Evolutionary conservation across 2,113 vertebrate genomes (phyloP).

Genomic region (Grallaria varia): DNA sequence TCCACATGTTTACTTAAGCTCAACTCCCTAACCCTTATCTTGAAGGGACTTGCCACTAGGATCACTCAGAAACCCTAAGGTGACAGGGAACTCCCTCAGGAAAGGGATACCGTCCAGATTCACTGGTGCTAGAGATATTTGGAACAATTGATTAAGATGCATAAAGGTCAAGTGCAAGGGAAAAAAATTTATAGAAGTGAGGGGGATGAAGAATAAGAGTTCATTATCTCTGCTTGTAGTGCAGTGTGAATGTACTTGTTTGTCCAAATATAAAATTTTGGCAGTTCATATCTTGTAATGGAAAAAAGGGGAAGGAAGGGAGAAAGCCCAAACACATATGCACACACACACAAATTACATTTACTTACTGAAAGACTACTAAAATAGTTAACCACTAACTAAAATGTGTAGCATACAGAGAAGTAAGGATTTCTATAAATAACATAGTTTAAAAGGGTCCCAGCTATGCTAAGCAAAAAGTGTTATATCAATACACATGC

Average conservation of each 20-base stretch:
- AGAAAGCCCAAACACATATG: neutral
- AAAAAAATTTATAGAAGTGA: too few relatives aligned
- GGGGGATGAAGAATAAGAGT: neutral
- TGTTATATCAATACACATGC: fast-evolving
- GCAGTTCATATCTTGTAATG: neutral
- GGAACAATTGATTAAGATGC: neutral
- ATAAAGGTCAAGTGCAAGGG: neutral
- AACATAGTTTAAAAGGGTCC: neutral
- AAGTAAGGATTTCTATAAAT: neutral
- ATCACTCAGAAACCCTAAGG: neutral
- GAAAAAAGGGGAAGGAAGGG: neutral
- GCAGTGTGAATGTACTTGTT: neutral
- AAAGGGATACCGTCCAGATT: neutral
- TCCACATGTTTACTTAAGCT: neutral
- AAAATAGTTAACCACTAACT: neutral
- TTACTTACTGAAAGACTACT: neutral
- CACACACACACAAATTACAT: fast-evolving
- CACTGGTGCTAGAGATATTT: neutral
- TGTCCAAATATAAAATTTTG: neutral
- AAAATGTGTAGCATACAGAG: neutral
- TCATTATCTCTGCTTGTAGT: neutral
- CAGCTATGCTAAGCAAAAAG: neutral
- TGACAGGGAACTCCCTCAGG: neutral
- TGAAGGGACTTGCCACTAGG: neutral
- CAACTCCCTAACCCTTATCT: neutral